phyloP scores from a whole-genome alignment of 2,888 invertebrate genomes.

The Drosophila macrothrix region DNA sequence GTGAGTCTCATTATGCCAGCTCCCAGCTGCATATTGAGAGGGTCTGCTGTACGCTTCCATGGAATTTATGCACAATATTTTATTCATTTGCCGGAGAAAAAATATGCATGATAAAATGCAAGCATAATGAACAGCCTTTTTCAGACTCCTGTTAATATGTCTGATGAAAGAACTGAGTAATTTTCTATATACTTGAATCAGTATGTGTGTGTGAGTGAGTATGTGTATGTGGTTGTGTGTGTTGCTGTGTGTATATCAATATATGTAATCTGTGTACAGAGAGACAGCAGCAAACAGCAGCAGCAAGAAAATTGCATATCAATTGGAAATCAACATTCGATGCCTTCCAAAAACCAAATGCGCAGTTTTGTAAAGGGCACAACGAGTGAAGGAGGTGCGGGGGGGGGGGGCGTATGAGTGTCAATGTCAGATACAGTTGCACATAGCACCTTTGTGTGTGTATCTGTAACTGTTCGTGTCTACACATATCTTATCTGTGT shows the following conservation, averaged over 20 bases:
- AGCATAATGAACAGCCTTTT: slow-evolving; percentile 5
- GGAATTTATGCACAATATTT: slow-evolving; percentile 52
- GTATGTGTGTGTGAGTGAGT: neutral
- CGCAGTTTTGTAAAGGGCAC: slow-evolving; percentile 54
- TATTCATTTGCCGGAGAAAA: slow-evolving; percentile 45
- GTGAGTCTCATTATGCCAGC: slow-evolving; percentile 8
- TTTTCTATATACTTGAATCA: neutral
- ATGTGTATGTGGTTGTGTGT: neutral
- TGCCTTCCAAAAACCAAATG: slow-evolving; percentile 61
- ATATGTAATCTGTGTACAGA: slow-evolving; percentile 3
- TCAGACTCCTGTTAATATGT: slow-evolving; percentile 37
- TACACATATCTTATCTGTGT: slow-evolving; percentile 39
- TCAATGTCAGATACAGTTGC: slow-evolving; percentile 45
- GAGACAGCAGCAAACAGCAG: slow-evolving; percentile 1
- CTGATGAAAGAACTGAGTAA: slow-evolving; percentile 25
- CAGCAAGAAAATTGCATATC: slow-evolving; percentile 55
- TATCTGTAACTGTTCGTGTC: slow-evolving; percentile 11
- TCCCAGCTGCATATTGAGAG: slow-evolving; percentile 20
- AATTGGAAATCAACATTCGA: slow-evolving; percentile 61
- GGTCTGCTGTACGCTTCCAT: slow-evolving; percentile 36
- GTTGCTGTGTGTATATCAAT: neutral
- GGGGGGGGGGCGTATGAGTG: neutral
- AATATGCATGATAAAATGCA: slow-evolving; percentile 41
- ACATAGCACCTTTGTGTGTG: slow-evolving; percentile 31
- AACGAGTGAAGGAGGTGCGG: neutral